These are phyloP conservation scores for Rhagologus leucostigma DNA, from an alignment of 2,113 vertebrate species.

Conservation along the genomic window DNA sequence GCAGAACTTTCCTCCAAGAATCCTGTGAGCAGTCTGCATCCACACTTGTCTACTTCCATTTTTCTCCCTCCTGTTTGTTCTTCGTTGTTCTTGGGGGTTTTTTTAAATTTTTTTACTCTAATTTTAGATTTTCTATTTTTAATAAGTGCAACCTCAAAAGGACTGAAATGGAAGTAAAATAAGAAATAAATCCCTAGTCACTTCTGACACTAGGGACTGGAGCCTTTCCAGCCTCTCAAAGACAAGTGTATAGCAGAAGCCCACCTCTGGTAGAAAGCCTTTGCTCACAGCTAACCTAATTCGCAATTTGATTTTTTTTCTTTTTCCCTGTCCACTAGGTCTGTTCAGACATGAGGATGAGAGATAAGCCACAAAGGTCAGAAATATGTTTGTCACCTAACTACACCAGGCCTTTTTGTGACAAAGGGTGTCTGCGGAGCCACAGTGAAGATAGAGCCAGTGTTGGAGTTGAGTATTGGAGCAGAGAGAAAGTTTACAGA, in stretches of 20 bases:
- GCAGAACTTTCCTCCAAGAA: neutral
- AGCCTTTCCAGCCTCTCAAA: neutral
- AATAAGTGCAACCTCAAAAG: neutral
- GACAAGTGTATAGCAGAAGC: neutral
- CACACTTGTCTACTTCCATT: neutral
- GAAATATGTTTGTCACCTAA: neutral
- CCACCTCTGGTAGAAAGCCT: neutral
- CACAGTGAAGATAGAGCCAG: neutral
- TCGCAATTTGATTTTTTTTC: neutral
- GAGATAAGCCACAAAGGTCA: neutral
- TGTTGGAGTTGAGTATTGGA: neutral
- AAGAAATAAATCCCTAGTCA: neutral
- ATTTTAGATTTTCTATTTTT: neutral
- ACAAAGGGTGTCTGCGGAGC: neutral
- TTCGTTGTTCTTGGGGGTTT: fast-evolving
- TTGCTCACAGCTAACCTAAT: neutral
- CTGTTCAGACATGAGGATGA: neutral
- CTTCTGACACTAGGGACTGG: neutral
- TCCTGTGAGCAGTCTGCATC: neutral
- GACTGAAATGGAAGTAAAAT: neutral
- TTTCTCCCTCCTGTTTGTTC: neutral
- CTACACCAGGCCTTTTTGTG: neutral
- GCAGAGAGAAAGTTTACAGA: neutral
- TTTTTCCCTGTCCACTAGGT: neutral
- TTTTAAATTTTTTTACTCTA: neutral